These are phyloP conservation scores for Homalodisca vitripennis DNA, from an alignment of 1,140 invertebrate species.

Conservation along the genomic window DNA sequence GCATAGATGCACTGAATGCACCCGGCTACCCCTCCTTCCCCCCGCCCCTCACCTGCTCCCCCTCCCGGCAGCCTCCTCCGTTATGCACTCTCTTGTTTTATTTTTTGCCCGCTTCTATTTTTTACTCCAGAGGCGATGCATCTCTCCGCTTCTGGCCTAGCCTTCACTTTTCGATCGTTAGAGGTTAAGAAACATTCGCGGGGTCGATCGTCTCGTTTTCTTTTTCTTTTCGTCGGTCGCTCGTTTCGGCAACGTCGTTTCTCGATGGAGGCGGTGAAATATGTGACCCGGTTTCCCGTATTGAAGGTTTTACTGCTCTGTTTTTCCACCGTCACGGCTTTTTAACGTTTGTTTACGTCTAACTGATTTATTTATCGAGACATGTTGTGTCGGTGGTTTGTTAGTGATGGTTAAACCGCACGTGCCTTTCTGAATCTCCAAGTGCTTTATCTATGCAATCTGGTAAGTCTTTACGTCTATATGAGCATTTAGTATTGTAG, in stretches of 20 bases:
- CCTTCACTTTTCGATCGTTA: slow-evolving; percentile 25
- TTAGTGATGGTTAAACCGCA: background rate
- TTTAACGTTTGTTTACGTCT: background rate
- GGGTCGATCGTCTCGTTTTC: too few species aligned
- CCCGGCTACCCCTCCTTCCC: slow-evolving; percentile 34
- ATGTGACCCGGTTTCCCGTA: background rate
- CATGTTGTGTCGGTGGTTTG: background rate
- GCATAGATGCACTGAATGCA: slow-evolving; percentile 21
- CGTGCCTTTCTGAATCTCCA: background rate
- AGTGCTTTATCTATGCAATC: background rate
- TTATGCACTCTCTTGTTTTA: slow-evolving; percentile 32
- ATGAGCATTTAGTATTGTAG: too few species aligned
- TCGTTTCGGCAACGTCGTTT: background rate
- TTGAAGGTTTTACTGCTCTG: background rate
- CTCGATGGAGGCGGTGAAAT: background rate
- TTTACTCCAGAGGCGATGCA: slow-evolving; percentile 19
- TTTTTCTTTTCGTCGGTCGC: background rate
- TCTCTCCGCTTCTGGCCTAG: slow-evolving; percentile 12
- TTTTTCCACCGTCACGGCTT: background rate
- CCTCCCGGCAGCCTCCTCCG: slow-evolving; percentile 35
- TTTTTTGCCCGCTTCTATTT: slow-evolving; percentile 29
- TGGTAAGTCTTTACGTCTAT: too few species aligned
- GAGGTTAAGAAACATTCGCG: slow-evolving; percentile 14
- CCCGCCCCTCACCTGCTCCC: slow-evolving; percentile 28
- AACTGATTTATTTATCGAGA: background rate